phyloP scores from a whole-genome alignment of 1,140 invertebrate genomes.

The Drosophila pallidifrons region DNA sequence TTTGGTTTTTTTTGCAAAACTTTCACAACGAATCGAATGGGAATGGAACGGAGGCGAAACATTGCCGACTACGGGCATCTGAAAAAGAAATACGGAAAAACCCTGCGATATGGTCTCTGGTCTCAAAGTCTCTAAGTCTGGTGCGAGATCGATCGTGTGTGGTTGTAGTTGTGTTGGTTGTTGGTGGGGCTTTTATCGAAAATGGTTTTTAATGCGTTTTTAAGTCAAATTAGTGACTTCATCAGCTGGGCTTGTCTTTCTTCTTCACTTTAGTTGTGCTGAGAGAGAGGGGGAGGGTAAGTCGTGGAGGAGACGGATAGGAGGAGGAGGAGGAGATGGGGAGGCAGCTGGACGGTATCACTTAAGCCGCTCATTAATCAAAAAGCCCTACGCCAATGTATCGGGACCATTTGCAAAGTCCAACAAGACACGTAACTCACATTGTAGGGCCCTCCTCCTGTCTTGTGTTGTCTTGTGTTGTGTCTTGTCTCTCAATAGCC shows the following conservation, averaged over 20 bases:
- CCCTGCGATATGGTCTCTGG: slow-evolving; percentile 50
- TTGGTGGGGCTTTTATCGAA: slow-evolving; percentile 69
- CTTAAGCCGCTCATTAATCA: slow-evolving; percentile 82
- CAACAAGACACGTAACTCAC: slow-evolving; percentile 42
- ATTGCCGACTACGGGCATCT: slow-evolving; percentile 39
- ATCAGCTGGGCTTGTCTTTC: slow-evolving; percentile 66
- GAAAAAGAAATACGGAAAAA: slow-evolving; percentile 68
- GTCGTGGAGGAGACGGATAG: slow-evolving; percentile 31
- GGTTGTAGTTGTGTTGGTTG: slow-evolving; percentile 13
- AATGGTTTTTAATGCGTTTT: slow-evolving; percentile 83
- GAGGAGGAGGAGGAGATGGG: not conserved
- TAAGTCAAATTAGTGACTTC: slow-evolving; percentile 83
- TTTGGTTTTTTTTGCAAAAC: slow-evolving; percentile 64
- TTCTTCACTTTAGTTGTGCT: slow-evolving; percentile 16
- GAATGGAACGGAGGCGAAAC: slow-evolving; percentile 2
- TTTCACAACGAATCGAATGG: slow-evolving; percentile 61
- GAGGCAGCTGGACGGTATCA: slow-evolving; percentile 57
- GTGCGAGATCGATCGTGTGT: slow-evolving; percentile 14
- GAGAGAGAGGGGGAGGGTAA: too few species aligned
- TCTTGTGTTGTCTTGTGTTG: not conserved
- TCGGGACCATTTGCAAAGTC: slow-evolving; percentile 60
- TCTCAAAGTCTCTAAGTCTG: not conserved
- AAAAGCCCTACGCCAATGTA: slow-evolving; percentile 59
- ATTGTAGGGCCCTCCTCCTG: slow-evolving; percentile 43
- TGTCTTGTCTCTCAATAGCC: slow-evolving; percentile 1